Evolutionary conservation across 23 tunicate species (phyloP), one percentile per base, ranked within the genome.

Genomic region (Clavelina lepadiformis): DNA sequence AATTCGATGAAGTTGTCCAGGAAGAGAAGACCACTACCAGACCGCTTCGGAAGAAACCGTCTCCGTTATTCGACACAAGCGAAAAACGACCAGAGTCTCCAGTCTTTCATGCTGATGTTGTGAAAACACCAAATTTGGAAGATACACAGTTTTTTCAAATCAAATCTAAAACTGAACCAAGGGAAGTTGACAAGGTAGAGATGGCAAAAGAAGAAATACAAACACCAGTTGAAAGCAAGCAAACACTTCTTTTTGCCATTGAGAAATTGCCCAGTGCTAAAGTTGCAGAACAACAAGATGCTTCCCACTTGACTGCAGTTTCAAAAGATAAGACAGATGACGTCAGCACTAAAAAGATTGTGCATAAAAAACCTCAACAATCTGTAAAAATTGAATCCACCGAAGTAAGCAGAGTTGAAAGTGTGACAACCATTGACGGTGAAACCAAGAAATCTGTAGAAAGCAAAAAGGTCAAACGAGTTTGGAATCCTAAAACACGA

Each of bases 401-500:
- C 44, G 45, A 38, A 56, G 34, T 56, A 24, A 23, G 29, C 1
- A n/a, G 28, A 56, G 5, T 23, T 33, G 30, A 13, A 56, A 56
- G 28, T 23, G 24, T 3, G 18, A 33, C 35, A 5, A 26, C 31
- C 47, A 23, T 23, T 33, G 38, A 20, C 6, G 21, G 21, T 3
- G 61, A 44, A 51, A 65, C 24, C 1, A 51, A 32, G 31, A 35
- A 19, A 20, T 35, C 73, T 13, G 29, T 33, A 76, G 37, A 59
- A 59, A 59, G 8, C 31, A 59, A 59, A 24, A 75, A 75, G 51
- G 20, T 3, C 35, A 71, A 47, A 61, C 58, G 79, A 59, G 46
- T 53, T 24, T 73, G 79, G 79, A 73, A 73, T 60, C 79, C 79
- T 0, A 49, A 51, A 21, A 73, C 62, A 31, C 69, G 79, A 23